These are phyloP conservation scores for Borostomias antarcticus DNA, from an alignment of 2,797 vertebrate genomes.

Conservation along the genomic window DNA sequence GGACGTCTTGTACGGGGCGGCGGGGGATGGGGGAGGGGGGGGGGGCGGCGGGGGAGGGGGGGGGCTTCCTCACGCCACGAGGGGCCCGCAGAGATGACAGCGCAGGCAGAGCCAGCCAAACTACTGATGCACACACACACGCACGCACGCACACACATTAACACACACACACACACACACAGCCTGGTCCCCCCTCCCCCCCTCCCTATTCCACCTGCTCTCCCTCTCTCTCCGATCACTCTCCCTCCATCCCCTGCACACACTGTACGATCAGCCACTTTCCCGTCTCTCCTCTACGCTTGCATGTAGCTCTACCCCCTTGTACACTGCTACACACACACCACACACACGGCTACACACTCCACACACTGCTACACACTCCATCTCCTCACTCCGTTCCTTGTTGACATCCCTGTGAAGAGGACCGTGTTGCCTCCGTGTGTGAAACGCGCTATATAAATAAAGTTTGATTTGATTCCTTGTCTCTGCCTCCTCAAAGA, in stretches of 20 bases:
- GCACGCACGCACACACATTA: neutral
- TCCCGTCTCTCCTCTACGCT: too few relatives aligned
- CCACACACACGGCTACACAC: neutral
- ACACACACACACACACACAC: constrained; percentile 48
- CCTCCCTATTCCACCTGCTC: constrained; percentile 59
- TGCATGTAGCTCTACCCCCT: too few relatives aligned
- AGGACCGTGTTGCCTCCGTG: too few relatives aligned
- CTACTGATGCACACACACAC: constrained; percentile 3
- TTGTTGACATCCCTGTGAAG: constrained; percentile 5
- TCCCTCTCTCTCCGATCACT: neutral
- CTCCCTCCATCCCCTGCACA: constrained; percentile 36
- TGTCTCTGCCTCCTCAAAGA: too few relatives aligned
- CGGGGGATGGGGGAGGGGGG: neutral
- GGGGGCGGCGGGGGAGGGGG: neutral
- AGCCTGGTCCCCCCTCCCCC: constrained; percentile 15
- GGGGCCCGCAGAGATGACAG: neutral
- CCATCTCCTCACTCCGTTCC: neutral
- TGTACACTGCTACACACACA: too few relatives aligned
- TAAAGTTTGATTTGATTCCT: too few relatives aligned
- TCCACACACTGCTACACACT: neutral
- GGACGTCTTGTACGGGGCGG: neutral
- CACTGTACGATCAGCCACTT: too few relatives aligned
- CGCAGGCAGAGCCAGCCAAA: too few relatives aligned
- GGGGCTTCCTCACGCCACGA: neutral
- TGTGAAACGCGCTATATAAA: too few relatives aligned